Conservation (phyloP, 2,113 vertebrate genomes). For the Prietella phreatophila region DNA sequence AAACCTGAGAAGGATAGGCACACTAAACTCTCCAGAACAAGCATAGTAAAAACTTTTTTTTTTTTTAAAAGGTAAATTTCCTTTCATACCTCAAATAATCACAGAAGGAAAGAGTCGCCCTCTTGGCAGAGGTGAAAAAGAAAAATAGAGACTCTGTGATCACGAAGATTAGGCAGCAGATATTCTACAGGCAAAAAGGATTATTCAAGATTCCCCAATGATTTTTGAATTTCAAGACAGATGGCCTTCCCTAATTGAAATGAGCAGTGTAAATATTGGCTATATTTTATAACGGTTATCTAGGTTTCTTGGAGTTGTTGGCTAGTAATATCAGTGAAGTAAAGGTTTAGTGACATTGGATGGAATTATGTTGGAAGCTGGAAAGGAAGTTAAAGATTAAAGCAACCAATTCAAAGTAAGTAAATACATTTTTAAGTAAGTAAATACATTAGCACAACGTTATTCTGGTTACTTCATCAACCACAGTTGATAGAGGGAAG, state of each 20-base stretch:
- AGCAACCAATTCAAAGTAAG: background rate
- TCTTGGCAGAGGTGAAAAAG: conserved; percentile 1
- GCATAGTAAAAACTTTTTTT: background rate
- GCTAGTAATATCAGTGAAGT: background rate
- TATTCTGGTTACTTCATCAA: background rate
- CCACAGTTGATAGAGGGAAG: background rate
- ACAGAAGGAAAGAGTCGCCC: background rate
- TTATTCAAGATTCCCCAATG: conserved; percentile 3
- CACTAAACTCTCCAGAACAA: background rate
- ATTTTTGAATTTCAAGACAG: conserved; percentile 14
- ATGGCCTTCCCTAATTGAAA: background rate
- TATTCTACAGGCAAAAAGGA: background rate
- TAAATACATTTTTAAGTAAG: background rate
- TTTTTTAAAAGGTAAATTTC: background rate
- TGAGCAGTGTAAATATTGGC: background rate
- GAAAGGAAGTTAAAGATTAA: background rate
- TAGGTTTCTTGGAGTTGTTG: background rate
- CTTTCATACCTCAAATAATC: background rate
- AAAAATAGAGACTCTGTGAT: background rate
- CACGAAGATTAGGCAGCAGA: conserved; percentile 1
- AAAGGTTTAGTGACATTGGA: background rate
- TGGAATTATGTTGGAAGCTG: background rate
- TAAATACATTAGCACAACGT: background rate
- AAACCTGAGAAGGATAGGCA: background rate
- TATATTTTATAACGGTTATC: background rate